These are phyloP conservation scores for Martes martes DNA, from an alignment of 2,113 vertebrate species.

Conservation along the genomic window DNA sequence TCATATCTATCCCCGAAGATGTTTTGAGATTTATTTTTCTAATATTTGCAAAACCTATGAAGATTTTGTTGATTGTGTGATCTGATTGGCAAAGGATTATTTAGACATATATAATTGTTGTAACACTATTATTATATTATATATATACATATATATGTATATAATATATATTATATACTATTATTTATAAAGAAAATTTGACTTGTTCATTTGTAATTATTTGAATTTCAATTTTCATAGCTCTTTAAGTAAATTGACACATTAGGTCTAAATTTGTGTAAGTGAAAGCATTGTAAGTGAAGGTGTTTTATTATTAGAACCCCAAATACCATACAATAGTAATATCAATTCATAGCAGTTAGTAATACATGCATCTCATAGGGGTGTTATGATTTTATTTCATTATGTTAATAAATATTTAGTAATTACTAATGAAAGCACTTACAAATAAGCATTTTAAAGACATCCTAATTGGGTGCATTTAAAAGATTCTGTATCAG, in stretches of 20 bases:
- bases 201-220: neutral
- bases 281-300: neutral
- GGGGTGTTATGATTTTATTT: neutral
- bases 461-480: neutral
- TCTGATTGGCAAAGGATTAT: neutral
- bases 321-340: neutral
- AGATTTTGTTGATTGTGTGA: neutral
- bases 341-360: neutral
- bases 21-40: slow-evolving; percentile 17
- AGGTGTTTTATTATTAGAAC: neutral
- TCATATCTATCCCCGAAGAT: neutral
- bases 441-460: neutral
- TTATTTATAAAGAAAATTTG: neutral
- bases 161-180: too few relatives aligned
- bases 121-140: neutral
- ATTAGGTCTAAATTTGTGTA: neutral
- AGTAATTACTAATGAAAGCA: neutral
- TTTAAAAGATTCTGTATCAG: neutral
- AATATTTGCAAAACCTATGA: neutral
- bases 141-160: too few relatives aligned
- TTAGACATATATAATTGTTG: neutral
- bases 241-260: neutral
- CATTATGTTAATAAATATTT: neutral
- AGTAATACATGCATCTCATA: neutral
- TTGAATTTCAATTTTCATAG: neutral